These are phyloP conservation scores for Coturnix japonica DNA, from an alignment of 2,113 vertebrate species.

Conservation along the genomic window DNA sequence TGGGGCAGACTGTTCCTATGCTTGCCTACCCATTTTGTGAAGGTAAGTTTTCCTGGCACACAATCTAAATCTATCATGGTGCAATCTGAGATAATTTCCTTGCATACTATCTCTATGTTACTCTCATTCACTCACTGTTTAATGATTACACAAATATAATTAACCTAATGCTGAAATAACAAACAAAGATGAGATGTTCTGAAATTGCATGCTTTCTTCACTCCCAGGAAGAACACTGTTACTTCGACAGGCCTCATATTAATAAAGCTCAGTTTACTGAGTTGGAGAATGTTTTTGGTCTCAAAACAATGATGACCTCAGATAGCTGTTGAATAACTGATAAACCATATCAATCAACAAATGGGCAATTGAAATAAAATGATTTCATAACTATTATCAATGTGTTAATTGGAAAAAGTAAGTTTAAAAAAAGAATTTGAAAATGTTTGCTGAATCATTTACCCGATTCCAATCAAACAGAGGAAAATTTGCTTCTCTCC, in stretches of 20 bases:
- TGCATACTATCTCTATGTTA: not conserved
- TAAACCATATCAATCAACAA: not conserved
- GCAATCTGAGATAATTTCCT: not conserved
- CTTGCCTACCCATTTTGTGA: not conserved
- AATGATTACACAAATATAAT: not conserved
- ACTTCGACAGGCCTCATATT: not conserved
- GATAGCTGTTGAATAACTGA: not conserved
- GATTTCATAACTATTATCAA: not conserved
- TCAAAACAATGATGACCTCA: not conserved
- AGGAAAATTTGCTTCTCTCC: not conserved
- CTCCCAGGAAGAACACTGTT: not conserved
- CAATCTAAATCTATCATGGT: not conserved
- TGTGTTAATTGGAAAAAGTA: not conserved
- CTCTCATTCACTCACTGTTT: not conserved
- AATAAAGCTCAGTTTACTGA: not conserved
- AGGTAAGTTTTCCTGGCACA: not conserved
- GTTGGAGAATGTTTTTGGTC: not conserved
- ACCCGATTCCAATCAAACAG: not conserved
- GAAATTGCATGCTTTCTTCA: not conserved
- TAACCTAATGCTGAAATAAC: not conserved
- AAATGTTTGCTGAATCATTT: not conserved
- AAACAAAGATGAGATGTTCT: not conserved
- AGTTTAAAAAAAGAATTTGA: not conserved
- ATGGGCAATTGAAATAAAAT: not conserved
- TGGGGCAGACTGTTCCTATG: not conserved